Evolutionary conservation across 1,140 invertebrate genomes (phyloP).

Genomic region (Bradynema listronoti): DNA sequence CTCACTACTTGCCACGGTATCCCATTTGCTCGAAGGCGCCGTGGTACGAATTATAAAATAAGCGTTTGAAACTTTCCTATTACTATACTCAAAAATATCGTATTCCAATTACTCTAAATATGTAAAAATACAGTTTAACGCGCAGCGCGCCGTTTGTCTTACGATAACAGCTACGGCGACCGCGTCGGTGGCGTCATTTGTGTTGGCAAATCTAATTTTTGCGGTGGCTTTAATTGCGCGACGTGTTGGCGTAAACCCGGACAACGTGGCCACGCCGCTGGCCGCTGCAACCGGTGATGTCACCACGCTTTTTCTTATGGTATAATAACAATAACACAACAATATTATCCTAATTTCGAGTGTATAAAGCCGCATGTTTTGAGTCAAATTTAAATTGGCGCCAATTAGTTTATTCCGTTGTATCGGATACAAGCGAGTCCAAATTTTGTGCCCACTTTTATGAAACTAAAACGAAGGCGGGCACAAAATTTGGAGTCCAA

Average conservation of each 20-base stretch:
- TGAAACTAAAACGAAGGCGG: too few relatives aligned
- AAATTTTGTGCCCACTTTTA: too few relatives aligned
- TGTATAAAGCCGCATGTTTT: background rate
- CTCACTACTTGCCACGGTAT: constrained; percentile 21
- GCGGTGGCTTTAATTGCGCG: constrained; percentile 17
- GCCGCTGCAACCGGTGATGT: constrained; percentile 69
- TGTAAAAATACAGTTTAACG: constrained; percentile 25
- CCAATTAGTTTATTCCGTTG: too few relatives aligned
- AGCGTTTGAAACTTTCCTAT: constrained; percentile 14
- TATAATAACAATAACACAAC: background rate
- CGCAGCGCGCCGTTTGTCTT: constrained; percentile 17
- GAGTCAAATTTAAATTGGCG: background rate
- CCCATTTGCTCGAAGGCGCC: constrained; percentile 26
- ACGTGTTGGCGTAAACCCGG: constrained; percentile 44
- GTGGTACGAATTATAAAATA: constrained; percentile 3
- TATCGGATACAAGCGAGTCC: too few relatives aligned
- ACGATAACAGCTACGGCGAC: constrained; percentile 63
- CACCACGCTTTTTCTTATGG: constrained; percentile 66
- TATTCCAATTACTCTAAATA: background rate
- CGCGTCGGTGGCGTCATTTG: constrained; percentile 69
- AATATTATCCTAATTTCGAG: background rate
- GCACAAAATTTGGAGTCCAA: too few relatives aligned
- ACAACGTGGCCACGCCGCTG: constrained; percentile 34
- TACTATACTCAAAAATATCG: background rate
- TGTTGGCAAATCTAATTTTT: constrained; percentile 35